phyloP scores from a whole-genome alignment of 1,140 invertebrate genomes.

The Latrodectus geometricus region DNA sequence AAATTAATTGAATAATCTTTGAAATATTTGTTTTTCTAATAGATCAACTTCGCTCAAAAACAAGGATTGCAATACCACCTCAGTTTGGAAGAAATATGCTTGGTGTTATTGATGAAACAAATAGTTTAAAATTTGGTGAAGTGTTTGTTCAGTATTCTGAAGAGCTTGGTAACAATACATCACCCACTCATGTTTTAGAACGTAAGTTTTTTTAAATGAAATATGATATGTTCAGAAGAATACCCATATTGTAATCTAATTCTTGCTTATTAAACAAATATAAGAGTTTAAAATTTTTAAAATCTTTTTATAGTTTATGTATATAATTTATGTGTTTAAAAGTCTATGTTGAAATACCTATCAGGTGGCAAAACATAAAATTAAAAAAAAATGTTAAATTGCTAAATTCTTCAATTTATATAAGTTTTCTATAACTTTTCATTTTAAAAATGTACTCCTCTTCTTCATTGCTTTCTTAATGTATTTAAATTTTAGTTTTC shows the following conservation, averaged over 20 bases:
- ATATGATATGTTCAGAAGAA: neutral
- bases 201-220: neutral
- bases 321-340: too few species aligned
- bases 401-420: too few species aligned
- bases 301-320: too few species aligned
- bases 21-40: constrained; percentile 4
- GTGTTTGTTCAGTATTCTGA: constrained; percentile 68
- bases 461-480: too few species aligned
- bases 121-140: constrained; percentile 68
- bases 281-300: too few species aligned
- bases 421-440: too few species aligned
- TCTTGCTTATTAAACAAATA: neutral
- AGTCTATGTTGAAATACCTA: too few species aligned
- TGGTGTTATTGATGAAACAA: constrained; percentile 69
- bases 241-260: neutral
- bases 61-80: constrained; percentile 67
- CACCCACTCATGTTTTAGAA: constrained; percentile 14
- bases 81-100: constrained; percentile 68
- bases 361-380: too few species aligned
- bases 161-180: constrained; percentile 37
- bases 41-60: constrained; percentile 64
- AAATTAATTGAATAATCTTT: neutral
- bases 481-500: too few species aligned
- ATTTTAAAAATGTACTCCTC: too few species aligned
- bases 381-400: too few species aligned